Evolutionary conservation across 1,140 invertebrate genomes (phyloP).

Genomic region (Hyposmocoma kahamanoa): DNA sequence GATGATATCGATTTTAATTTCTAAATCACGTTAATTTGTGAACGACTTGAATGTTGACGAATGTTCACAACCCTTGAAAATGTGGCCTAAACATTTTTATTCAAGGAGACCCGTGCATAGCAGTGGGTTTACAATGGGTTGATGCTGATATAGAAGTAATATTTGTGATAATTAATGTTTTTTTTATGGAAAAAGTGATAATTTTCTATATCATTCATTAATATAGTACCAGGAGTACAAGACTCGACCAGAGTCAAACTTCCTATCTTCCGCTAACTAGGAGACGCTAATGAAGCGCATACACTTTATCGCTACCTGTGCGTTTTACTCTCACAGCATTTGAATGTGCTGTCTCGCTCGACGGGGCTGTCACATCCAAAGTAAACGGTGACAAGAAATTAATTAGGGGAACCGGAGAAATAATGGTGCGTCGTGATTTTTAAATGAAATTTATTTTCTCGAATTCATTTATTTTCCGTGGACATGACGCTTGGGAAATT

Average conservation of each 20-base stretch:
- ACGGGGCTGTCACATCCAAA: conserved; percentile 52
- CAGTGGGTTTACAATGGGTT: too few species aligned
- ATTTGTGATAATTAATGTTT: too few species aligned
- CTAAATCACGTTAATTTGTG: too few species aligned
- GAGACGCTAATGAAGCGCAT: conserved; percentile 64
- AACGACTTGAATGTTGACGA: too few species aligned
- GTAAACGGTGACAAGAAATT: conserved; percentile 70
- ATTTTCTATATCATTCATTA: too few species aligned
- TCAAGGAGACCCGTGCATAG: too few species aligned
- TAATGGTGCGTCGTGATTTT: conserved; percentile 69
- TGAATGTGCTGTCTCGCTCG: conserved; percentile 29
- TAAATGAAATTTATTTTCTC: conserved; percentile 72
- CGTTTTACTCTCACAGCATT: conserved; percentile 16
- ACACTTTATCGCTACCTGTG: conserved; percentile 29
- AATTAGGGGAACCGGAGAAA: conserved; percentile 67
- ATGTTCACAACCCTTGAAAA: too few species aligned
- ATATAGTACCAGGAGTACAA: conserved; percentile 41
- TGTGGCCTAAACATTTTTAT: too few species aligned
- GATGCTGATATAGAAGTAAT: too few species aligned
- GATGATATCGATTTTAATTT: too few species aligned
- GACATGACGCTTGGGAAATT: conserved; percentile 70
- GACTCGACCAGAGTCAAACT: conserved; percentile 48
- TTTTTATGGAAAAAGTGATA: too few species aligned
- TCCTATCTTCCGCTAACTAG: conserved; percentile 60
- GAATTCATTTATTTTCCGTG: conserved; percentile 65